These are phyloP conservation scores for Intellagama lesueurii DNA, from an alignment of 2,797 vertebrate species.

Conservation along the genomic window DNA sequence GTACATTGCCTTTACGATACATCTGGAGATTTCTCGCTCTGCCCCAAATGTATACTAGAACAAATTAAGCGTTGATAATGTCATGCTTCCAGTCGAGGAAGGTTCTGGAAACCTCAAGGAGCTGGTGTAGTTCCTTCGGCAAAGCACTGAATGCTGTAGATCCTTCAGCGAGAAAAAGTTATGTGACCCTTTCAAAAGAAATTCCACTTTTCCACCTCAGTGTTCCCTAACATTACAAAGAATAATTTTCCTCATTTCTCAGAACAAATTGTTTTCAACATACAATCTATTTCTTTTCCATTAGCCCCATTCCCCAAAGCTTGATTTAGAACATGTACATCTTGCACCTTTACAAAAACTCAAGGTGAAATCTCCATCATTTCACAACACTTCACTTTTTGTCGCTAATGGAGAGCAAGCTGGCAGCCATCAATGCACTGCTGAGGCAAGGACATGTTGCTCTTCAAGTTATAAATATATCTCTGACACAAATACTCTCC, in stretches of 20 bases:
- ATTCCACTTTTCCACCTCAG: not conserved
- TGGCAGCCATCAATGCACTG: conserved; percentile 52
- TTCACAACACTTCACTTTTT: conserved; percentile 46
- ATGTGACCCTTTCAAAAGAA: not conserved
- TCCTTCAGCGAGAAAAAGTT: not conserved
- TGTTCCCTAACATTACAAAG: not conserved
- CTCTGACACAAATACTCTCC: conserved; percentile 55
- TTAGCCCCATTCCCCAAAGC: conserved; percentile 38
- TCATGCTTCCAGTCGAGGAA: not conserved
- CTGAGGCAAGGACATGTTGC: conserved; percentile 65
- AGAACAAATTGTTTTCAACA: not conserved
- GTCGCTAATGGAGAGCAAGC: conserved; percentile 58
- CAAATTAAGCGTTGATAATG: not conserved
- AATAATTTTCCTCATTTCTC: not conserved
- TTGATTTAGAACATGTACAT: conserved; percentile 48
- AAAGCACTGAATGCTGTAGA: too few species aligned
- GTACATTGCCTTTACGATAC: not conserved
- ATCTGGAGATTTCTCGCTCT: not conserved
- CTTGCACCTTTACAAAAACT: conserved; percentile 55
- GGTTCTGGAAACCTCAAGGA: not conserved
- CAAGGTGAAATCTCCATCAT: conserved; percentile 66
- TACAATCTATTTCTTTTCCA: conserved; percentile 7
- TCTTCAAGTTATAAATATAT: conserved; percentile 63
- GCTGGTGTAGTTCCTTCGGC: not conserved
- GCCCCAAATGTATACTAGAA: not conserved